Evolutionary conservation across 2,888 invertebrate genomes (phyloP).

Genomic region (Caenorhabditis sulstoni): DNA sequence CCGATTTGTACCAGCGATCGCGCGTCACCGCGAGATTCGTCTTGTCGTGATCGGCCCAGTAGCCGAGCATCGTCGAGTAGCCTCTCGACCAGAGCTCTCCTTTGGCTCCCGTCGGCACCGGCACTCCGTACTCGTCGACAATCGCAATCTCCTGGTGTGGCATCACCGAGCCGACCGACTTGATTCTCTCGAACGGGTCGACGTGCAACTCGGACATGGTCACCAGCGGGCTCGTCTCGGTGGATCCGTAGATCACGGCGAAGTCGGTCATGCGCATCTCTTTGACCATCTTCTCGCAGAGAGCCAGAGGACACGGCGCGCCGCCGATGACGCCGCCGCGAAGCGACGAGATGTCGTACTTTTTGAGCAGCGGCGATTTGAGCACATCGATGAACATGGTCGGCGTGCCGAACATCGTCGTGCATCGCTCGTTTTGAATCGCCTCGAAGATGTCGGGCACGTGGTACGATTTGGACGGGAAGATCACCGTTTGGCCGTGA

Average conservation of each 20-base stretch:
- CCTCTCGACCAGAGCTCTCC: conserved; percentile 82
- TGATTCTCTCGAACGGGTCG: conserved; percentile 81
- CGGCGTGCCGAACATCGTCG: conserved; percentile 82
- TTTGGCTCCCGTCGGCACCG: conserved; percentile 70
- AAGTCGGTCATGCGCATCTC: conserved; percentile 80
- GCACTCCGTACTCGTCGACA: conserved; percentile 53
- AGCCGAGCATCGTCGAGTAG: conserved; percentile 87
- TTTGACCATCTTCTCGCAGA: conserved; percentile 81
- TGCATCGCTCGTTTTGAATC: conserved; percentile 85
- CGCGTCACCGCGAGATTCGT: conserved; percentile 85
- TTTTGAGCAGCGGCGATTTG: conserved; percentile 80
- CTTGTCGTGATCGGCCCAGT: conserved; percentile 88
- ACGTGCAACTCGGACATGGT: conserved; percentile 82
- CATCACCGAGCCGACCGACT: conserved; percentile 83
- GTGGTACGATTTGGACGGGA: conserved; percentile 82
- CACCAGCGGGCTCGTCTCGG: conserved; percentile 81
- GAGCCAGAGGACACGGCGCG: conserved; percentile 85
- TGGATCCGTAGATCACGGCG: conserved; percentile 67
- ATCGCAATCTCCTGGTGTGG: conserved; percentile 83
- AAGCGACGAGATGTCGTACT: conserved; percentile 80
- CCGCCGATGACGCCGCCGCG: conserved; percentile 84
- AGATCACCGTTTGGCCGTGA: conserved; percentile 81
- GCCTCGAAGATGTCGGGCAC: conserved; percentile 85
- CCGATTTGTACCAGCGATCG: conserved; percentile 85
- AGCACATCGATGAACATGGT: conserved; percentile 83